A percentile compares a stretch with the other conserved stretches of the same genome.
Conservation (phyloP, 2,888 invertebrate genomes). For the Pristionchus maxplancki region DNA sequence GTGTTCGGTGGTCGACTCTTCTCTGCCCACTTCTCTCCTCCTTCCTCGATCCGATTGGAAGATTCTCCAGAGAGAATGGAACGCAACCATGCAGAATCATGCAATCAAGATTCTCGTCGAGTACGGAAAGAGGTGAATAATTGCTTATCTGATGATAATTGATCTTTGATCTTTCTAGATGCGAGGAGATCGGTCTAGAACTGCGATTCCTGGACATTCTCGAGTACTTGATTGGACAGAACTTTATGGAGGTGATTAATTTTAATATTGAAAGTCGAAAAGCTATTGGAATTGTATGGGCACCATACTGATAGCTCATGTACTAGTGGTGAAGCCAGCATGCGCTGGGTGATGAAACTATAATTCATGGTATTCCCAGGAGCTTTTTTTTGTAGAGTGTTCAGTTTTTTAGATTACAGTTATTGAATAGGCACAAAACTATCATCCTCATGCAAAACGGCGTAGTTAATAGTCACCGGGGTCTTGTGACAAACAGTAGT, state of each 20-base stretch:
- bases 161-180: conserved; percentile 15
- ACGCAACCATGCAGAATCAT: not conserved
- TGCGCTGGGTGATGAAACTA: no score
- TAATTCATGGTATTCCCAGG: no score
- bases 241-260: not conserved
- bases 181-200: conserved; percentile 13
- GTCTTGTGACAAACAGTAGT: no score
- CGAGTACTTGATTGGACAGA: not conserved
- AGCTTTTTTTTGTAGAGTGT: no score
- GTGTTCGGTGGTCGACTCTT: not conserved
- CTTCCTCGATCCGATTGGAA: conserved; percentile 15
- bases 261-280: no score
- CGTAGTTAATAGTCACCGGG: no score
- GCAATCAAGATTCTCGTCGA: conserved; percentile 12
- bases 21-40: conserved; percentile 19
- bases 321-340: no score
- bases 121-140: not conserved
- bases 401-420: no score
- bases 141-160: not conserved
- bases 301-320: no score
- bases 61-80: conserved; percentile 26
- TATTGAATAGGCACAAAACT: no score
- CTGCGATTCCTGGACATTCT: not conserved
- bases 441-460: no score
- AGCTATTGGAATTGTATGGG: no score